These are phyloP conservation scores for Macquaria ambigua DNA, from an alignment of 2,113 vertebrate species.

Conservation along the genomic window DNA sequence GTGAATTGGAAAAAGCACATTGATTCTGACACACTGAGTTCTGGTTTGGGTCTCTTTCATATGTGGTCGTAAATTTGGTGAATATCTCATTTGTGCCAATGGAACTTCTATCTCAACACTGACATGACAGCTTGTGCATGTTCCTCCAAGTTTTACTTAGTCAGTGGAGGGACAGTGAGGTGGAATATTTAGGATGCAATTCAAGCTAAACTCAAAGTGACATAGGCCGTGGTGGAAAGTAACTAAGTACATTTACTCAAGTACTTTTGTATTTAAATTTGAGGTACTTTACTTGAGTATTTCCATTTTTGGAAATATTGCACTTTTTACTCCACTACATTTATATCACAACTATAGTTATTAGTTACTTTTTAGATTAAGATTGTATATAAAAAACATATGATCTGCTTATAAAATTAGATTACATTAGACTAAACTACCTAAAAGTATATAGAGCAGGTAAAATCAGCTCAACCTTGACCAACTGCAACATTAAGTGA, in stretches of 20 bases:
- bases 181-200: background rate
- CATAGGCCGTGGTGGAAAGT: background rate
- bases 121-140: background rate
- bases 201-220: background rate
- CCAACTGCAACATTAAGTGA: no score
- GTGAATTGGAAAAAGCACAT: background rate
- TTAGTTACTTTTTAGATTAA: background rate
- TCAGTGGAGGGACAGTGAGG: background rate
- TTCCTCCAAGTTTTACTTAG: no score
- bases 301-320: background rate
- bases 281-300: background rate
- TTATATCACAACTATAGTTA: background rate
- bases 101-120: background rate
- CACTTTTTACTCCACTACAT: background rate
- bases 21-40: background rate
- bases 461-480: no score
- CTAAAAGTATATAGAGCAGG: background rate
- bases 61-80: background rate
- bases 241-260: no score
- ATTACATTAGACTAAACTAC: background rate
- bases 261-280: no score
- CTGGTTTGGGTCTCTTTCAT: background rate
- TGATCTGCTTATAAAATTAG: no score
- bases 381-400: no score
- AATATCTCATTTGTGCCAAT: background rate